A percentile compares a stretch with the other conserved stretches of the same genome.
Evolutionary conservation across 2,888 invertebrate genomes (phyloP).

Genomic region (Epistrophe grossulariae): DNA sequence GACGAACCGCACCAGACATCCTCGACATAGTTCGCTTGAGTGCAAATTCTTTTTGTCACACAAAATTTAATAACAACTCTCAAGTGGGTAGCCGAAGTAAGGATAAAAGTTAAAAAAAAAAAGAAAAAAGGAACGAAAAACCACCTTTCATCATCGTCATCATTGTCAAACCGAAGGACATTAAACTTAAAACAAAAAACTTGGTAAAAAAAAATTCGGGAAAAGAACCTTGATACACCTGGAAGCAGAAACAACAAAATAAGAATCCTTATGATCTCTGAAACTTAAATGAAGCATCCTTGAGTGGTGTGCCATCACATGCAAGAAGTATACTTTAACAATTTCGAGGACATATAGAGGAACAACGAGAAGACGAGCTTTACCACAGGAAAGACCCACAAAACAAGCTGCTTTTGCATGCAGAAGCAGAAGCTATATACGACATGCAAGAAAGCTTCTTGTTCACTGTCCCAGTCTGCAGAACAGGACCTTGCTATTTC

Average conservation of each 20-base stretch:
- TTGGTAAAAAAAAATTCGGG: neutral
- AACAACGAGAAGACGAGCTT: conserved; percentile 4
- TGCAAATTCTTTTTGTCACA: conserved; percentile 54
- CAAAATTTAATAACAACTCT: conserved; percentile 60
- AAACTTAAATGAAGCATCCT: conserved; percentile 74
- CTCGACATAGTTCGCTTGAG: conserved; percentile 53
- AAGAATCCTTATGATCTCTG: conserved; percentile 30
- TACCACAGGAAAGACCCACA: conserved; percentile 33
- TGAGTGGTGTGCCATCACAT: conserved; percentile 60
- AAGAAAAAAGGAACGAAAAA: conserved; percentile 33
- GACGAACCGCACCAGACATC: conserved; percentile 20
- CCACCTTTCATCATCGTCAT: conserved; percentile 62
- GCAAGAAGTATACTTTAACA: conserved; percentile 67
- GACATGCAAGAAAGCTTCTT: neutral
- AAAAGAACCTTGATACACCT: conserved; percentile 44
- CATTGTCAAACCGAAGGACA: conserved; percentile 51
- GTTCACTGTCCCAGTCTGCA: neutral
- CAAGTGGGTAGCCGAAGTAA: conserved; percentile 38
- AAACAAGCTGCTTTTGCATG: neutral
- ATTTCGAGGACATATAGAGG: conserved; percentile 38
- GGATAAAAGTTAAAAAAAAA: conserved; percentile 6
- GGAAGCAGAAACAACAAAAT: conserved; percentile 44
- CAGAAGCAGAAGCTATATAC: neutral
- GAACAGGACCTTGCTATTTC: conserved; percentile 43
- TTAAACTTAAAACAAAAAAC: conserved; percentile 22